Conservation (phyloP, 2,797 vertebrate genomes). For the Coregonus suidteri region DNA sequence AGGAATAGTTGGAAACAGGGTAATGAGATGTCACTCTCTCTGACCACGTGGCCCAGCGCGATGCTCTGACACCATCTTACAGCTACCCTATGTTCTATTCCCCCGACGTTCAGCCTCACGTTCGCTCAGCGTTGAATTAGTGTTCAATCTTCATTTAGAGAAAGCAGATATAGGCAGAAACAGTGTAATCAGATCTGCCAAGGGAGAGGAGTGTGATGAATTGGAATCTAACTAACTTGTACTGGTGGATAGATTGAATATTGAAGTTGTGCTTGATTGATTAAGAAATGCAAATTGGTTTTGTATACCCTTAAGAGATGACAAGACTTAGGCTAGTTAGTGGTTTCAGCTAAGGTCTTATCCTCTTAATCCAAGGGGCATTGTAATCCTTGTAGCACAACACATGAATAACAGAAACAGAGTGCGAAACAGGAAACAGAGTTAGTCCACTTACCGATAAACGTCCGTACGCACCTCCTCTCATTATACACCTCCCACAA, state of each 20-base stretch:
- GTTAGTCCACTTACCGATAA: slow-evolving; percentile 84
- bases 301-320: neutral
- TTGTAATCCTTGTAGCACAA: neutral
- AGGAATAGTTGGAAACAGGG: neutral
- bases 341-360: neutral
- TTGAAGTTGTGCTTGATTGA: neutral
- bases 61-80: neutral
- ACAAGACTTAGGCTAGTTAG: neutral
- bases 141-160: neutral
- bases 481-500: slow-evolving; percentile 96
- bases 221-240: neutral
- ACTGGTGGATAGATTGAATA: neutral
- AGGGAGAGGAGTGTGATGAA: neutral
- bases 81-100: neutral
- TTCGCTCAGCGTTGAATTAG: neutral
- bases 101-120: neutral
- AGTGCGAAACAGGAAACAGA: neutral
- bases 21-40: neutral
- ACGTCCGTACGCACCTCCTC: slow-evolving; percentile 90
- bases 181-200: neutral
- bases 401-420: neutral
- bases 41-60: neutral
- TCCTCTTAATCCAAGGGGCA: neutral
- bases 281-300: neutral
- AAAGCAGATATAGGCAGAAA: neutral